These are phyloP conservation scores for Taxidea taxus DNA, from an alignment of 2,113 vertebrate species.

Conservation along the genomic window DNA sequence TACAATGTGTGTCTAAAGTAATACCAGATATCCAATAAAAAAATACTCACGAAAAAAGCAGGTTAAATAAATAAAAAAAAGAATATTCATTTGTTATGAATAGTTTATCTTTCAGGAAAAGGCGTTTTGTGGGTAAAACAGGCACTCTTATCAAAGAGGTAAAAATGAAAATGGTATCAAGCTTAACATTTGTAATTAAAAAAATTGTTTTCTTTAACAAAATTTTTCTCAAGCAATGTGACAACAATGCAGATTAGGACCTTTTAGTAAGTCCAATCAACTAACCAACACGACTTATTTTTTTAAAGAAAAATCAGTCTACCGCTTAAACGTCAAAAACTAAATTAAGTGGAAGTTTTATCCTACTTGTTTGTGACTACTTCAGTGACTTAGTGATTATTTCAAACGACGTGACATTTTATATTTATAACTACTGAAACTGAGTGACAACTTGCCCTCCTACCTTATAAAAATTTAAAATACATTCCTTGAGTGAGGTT, in stretches of 20 bases:
- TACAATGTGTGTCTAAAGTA: background rate
- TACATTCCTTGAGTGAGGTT: background rate
- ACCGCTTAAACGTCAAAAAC: background rate
- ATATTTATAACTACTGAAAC: conserved; percentile 2
- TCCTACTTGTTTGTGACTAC: background rate
- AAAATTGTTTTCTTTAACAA: background rate
- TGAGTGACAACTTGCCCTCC: background rate
- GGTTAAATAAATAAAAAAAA: background rate
- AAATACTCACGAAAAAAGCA: background rate
- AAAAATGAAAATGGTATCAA: conserved; percentile 31
- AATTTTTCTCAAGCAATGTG: background rate
- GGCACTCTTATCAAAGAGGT: background rate
- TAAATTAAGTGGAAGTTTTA: background rate
- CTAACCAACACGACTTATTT: background rate
- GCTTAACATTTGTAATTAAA: background rate
- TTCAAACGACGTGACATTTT: background rate
- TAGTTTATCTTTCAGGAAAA: background rate
- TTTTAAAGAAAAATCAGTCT: conserved; percentile 16
- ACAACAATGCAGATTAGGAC: background rate
- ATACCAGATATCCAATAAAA: background rate
- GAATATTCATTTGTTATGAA: background rate
- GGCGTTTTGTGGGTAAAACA: background rate
- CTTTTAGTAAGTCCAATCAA: background rate
- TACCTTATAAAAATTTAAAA: background rate
- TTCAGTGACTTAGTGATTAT: conserved; percentile 5